Conservation (phyloP, 2,113 vertebrate species). For the Numida meleagris region DNA sequence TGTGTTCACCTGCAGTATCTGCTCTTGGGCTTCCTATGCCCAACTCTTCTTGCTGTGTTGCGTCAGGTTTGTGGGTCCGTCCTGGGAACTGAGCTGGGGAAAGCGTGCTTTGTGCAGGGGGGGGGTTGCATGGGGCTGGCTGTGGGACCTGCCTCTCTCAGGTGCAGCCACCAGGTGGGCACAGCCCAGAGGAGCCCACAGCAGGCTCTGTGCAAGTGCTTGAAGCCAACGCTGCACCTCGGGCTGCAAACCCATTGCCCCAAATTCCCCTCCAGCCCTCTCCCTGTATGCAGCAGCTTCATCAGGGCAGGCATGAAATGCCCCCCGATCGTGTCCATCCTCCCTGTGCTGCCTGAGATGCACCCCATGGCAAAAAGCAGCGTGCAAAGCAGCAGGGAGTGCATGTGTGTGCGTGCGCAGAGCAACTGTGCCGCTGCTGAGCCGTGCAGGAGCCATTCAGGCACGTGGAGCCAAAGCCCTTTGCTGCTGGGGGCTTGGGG, state of each 20-base stretch:
- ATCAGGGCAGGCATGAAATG: too few relatives aligned
- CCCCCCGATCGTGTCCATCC: not conserved
- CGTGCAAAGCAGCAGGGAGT: not conserved
- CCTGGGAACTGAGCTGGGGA: not conserved
- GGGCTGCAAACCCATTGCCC: too few relatives aligned
- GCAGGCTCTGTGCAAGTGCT: not conserved
- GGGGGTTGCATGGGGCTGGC: not conserved
- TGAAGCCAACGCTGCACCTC: too few relatives aligned
- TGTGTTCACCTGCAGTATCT: not conserved
- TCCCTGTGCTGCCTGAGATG: not conserved
- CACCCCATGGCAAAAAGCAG: not conserved
- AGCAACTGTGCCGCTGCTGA: constrained; percentile 34
- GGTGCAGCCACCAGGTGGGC: not conserved
- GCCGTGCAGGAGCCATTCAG: not conserved
- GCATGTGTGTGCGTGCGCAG: not conserved
- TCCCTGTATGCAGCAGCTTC: too few relatives aligned
- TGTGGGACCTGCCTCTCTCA: not conserved
- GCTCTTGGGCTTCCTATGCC: not conserved
- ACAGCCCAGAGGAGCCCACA: not conserved
- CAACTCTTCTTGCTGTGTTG: fast-evolving
- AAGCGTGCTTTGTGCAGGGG: fast-evolving
- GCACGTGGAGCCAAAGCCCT: constrained; percentile 51
- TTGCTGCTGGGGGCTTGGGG: constrained; percentile 21
- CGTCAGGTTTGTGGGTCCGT: fast-evolving
- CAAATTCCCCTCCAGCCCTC: too few relatives aligned